phyloP scores from a whole-genome alignment of 2,113 vertebrate species.

The Cephalopterus ornatus region DNA sequence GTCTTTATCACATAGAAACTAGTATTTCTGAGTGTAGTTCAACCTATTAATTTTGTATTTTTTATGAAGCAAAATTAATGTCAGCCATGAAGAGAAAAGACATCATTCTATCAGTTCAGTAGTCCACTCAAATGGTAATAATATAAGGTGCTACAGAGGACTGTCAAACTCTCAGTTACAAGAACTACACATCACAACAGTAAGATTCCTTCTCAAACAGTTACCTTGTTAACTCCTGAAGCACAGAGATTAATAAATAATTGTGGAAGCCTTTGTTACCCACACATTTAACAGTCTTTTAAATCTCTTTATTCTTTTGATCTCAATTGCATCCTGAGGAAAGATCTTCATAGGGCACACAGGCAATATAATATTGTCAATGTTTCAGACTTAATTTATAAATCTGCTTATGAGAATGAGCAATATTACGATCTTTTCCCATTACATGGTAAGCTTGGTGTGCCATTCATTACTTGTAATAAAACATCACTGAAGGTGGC shows the following conservation, averaged over 20 bases:
- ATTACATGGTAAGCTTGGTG: not conserved
- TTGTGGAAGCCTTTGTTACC: not conserved
- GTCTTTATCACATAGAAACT: not conserved
- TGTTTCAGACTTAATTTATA: not conserved
- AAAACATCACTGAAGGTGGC: not conserved
- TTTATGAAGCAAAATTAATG: conserved; percentile 12
- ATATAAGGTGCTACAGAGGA: not conserved
- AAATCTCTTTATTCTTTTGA: not conserved
- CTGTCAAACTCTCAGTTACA: not conserved
- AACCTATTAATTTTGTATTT: not conserved
- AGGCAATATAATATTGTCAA: not conserved
- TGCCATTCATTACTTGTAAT: not conserved
- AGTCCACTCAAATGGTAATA: not conserved
- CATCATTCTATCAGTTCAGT: not conserved
- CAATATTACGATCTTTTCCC: not conserved
- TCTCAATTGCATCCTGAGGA: not conserved
- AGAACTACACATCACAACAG: not conserved
- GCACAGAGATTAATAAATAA: not conserved
- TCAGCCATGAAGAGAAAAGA: not conserved
- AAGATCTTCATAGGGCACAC: not conserved
- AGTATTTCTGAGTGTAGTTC: not conserved
- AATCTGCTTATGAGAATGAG: not conserved
- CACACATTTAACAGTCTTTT: not conserved
- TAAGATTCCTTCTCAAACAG: not conserved
- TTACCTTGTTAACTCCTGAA: not conserved